These are phyloP conservation scores for Spheniscus mendiculus DNA, from an alignment of 2,113 vertebrate genomes.

Conservation along the genomic window DNA sequence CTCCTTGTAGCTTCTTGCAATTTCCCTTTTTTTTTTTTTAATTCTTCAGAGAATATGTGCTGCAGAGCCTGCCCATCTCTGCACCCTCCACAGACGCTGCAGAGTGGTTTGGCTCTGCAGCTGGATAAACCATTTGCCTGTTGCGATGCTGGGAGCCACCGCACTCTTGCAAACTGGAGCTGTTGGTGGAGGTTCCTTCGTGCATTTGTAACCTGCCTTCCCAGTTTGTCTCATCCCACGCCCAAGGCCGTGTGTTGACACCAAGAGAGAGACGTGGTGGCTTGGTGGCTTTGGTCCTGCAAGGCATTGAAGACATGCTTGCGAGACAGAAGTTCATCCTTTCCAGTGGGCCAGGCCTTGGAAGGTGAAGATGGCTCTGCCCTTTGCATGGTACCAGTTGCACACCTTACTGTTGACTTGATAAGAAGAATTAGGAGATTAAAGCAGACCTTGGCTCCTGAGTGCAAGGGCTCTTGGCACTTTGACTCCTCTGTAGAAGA, in stretches of 20 bases:
- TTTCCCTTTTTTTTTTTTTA: background rate
- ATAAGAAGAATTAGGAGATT: background rate
- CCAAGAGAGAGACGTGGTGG: background rate
- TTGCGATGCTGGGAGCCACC: background rate
- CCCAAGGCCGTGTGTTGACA: too few relatives aligned
- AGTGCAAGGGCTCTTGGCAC: background rate
- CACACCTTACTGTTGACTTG: background rate
- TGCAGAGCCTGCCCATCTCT: background rate
- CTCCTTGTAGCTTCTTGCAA: background rate
- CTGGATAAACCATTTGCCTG: background rate
- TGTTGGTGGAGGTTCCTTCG: background rate
- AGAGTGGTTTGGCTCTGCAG: background rate
- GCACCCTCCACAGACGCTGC: fast-evolving
- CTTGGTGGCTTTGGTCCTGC: background rate
- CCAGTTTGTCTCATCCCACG: background rate
- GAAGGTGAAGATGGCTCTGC: background rate
- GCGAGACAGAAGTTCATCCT: background rate
- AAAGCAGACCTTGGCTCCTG: background rate
- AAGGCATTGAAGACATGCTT: background rate
- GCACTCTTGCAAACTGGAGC: background rate
- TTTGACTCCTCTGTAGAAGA: background rate
- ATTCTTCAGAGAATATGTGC: background rate
- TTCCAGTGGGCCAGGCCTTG: background rate
- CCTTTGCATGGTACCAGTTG: background rate
- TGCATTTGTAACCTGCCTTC: background rate